Base-by-base conservation (phyloP, 2,113 vertebrate species). In the Grammomys surdaster region DNA sequence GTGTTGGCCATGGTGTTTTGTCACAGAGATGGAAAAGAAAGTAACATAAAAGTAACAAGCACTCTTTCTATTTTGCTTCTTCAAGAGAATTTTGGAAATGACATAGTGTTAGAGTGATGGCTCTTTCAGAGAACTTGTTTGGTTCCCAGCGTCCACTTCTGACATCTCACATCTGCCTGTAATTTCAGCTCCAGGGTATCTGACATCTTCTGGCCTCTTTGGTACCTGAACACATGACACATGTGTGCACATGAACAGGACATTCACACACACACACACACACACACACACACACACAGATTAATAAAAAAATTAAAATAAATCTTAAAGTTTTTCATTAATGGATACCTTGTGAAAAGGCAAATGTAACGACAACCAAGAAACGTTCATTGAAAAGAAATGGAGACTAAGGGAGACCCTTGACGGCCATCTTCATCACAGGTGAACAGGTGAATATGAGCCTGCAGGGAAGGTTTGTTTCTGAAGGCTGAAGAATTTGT, bases 351-450 rank as follows among this genome's bases (percentile, higher is more conserved):
- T 86, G 40, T 90, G 90, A 90, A 1, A 43, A 93, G 84, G 48
- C 89, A 89, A 95, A 93, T 31, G 85, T 13, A 12, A 70, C 24
- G n/a, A 43, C 69, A 91, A 78, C 36, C 78, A 94, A 85, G 65
- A 43, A 88, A 76, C 7, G 22, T 11, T 33, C 26, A 43, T 73
- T 54, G 48, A 96, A 95, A 93, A 87, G 40, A 89, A 73, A 51
- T 46, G 46, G 75, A 75, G 36, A 31, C 28, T n/a, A 93, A 58
- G 5, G 36, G 36, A 73, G 86, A 77, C 31, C 3, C 0, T 20
- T 46, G 6, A 65, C 26, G 36, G 3, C 70, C 75, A 73, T 93
- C 36, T 95, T 88, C 78, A 85, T 88, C 14, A 73, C 51, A 81
- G 58, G 11, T 78, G 56, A 88, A 81, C 58, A 65, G 40, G 88